Conservation (phyloP, 2,888 invertebrate species). For the Drosophila formosana region DNA sequence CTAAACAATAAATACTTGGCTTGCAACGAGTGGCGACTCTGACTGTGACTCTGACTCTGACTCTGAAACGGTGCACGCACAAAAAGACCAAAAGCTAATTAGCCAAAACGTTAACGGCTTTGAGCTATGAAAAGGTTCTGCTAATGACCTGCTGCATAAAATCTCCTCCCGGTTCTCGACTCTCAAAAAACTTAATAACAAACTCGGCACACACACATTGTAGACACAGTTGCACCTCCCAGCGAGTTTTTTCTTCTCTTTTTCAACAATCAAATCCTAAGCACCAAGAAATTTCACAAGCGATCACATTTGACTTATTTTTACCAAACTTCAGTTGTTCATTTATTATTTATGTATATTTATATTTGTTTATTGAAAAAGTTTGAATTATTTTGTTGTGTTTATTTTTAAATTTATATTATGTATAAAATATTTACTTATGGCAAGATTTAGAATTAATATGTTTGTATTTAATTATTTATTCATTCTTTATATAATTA, state of each 20-base stretch:
- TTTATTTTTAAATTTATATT: too few species aligned
- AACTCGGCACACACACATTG: constrained; percentile 34
- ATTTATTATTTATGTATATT: too few species aligned
- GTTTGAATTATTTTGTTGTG: too few species aligned
- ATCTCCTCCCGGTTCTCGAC: constrained; percentile 15
- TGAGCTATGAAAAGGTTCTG: constrained; percentile 66
- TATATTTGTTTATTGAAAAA: too few species aligned
- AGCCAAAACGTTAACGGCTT: constrained; percentile 74
- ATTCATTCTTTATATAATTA: too few species aligned
- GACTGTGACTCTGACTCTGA: constrained; percentile 24
- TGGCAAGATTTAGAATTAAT: too few species aligned
- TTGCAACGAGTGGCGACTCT: constrained; percentile 39
- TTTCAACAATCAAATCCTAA: not conserved
- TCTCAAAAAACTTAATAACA: constrained; percentile 37
- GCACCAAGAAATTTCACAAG: not conserved
- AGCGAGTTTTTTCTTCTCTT: too few species aligned
- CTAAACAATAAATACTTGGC: constrained; percentile 24
- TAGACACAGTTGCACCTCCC: constrained; percentile 17
- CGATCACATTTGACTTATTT: too few species aligned
- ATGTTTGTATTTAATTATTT: too few species aligned
- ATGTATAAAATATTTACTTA: too few species aligned
- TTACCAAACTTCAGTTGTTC: too few species aligned
- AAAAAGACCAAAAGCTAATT: constrained; percentile 72
- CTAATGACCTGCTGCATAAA: constrained; percentile 61
- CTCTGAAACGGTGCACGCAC: constrained; percentile 62